A percentile compares a stretch with the other conserved stretches of the same genome.
phyloP scores from a whole-genome alignment of 2,113 vertebrate species.

The Gallinago media region DNA sequence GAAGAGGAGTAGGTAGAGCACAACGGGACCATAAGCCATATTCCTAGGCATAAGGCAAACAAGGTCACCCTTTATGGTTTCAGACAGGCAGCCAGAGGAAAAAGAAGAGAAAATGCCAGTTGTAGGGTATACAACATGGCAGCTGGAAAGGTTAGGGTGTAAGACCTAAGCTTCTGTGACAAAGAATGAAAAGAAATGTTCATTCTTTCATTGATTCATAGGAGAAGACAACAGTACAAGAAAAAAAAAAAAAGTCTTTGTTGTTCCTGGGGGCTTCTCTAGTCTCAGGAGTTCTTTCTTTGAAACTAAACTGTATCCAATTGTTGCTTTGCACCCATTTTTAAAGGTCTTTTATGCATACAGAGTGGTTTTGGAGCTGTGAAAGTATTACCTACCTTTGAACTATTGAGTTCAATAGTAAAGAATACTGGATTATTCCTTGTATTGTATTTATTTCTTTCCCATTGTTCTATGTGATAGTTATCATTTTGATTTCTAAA shows the following conservation, averaged over 20 bases:
- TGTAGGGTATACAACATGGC: background rate
- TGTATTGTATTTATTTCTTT: slow-evolving; percentile 14
- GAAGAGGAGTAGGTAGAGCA: slow-evolving; percentile 12
- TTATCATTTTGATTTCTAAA: slow-evolving; percentile 32
- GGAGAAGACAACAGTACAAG: background rate
- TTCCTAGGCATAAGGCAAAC: background rate
- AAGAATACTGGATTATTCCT: slow-evolving; percentile 29
- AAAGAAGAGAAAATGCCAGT: background rate
- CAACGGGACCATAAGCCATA: background rate
- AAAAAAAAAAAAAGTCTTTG: background rate
- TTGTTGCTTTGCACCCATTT: background rate
- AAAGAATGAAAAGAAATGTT: background rate
- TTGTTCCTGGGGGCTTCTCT: background rate
- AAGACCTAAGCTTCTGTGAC: background rate
- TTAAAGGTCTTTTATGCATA: slow-evolving; percentile 8
- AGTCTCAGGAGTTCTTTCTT: background rate
- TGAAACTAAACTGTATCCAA: background rate
- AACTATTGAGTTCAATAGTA: background rate
- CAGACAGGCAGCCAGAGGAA: background rate
- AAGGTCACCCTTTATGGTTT: background rate
- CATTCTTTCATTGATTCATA: slow-evolving; percentile 12
- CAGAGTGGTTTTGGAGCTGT: background rate
- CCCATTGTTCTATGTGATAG: background rate
- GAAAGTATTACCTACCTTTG: background rate
- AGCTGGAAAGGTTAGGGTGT: background rate